Conservation (phyloP, 2,888 invertebrate genomes). For the Zele albiditarsus region DNA sequence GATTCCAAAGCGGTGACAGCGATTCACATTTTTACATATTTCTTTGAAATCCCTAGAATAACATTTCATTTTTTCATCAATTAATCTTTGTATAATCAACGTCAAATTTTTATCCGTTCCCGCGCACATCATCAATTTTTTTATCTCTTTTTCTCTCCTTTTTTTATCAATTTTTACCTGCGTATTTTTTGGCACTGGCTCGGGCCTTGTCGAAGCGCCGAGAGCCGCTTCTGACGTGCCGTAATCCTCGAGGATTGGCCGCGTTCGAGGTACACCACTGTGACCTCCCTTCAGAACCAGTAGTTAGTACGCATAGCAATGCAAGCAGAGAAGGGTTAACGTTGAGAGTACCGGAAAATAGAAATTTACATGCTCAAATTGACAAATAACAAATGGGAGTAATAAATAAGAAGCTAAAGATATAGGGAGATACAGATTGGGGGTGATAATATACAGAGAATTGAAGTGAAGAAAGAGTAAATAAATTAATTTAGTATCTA, state of each 20-base stretch:
- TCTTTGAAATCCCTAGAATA: neutral
- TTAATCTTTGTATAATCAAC: neutral
- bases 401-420: neutral
- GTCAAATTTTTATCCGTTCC: neutral
- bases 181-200: slow-evolving; percentile 68
- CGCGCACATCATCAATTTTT: neutral
- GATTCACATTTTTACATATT: slow-evolving; percentile 35
- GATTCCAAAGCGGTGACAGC: slow-evolving; percentile 53
- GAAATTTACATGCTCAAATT: slow-evolving; percentile 53
- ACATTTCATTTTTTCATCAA: neutral
- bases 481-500: no score
- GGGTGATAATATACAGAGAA: neutral
- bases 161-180: slow-evolving; percentile 67
- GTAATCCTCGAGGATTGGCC: slow-evolving; percentile 72
- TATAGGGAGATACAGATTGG: neutral
- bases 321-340: slow-evolving; percentile 68
- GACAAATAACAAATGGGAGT: slow-evolving; percentile 29
- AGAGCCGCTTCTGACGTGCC: slow-evolving; percentile 68
- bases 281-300: slow-evolving; percentile 72
- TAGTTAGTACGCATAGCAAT: slow-evolving; percentile 72
- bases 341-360: slow-evolving; percentile 60
- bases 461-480: neutral
- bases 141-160: slow-evolving; percentile 27
- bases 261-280: slow-evolving; percentile 70
- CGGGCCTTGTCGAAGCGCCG: slow-evolving; percentile 68